Evolutionary conservation across 2,113 vertebrate species (phyloP), one percentile per base, ranked within the genome.

Genomic region (Ptychochromis oligacanthus): DNA sequence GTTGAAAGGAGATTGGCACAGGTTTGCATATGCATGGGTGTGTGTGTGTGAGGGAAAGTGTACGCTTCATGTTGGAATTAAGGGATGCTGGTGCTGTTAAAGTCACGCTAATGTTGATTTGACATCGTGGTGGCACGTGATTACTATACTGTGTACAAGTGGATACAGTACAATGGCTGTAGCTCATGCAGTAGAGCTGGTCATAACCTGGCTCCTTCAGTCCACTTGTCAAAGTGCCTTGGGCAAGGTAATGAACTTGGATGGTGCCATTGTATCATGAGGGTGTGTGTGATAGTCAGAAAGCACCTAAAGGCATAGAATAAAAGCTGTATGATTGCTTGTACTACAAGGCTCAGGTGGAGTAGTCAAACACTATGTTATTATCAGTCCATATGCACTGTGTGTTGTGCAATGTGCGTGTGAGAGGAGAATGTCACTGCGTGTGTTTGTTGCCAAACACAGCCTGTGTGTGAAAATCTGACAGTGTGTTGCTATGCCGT

Each of bases 381-480:
- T 28, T 20, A 31, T 0, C 65, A 72, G 26, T 5, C 0, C 65
- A 22, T 61, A 61, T 77, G 40, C 46, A 31, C 10, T 56, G 18
- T 77, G 58, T 86, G 59, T 31, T 26, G 36, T 52, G 22, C 28
- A 15, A 10, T 36, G 20, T 80, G 18, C 36, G 43, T 18, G 18
- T 3, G 62, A 59, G 34, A 5, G 12, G 65, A 22, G 55, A 67
- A 22, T 38, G 22, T 61, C 70, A 80, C 59, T 38, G 12, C 34
- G 54, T 56, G 31, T 83, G 75, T 93, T 86, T 93, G 91, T 92
- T 88, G 70, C 61, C 84, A 89, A 92, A 93, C 88, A 87, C 46
- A 82, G 80, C 1, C 3, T 4, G 5, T 26, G 79, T 57, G 61
- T 64, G 78, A 75, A 59, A 74, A 59, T 26, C 18, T 12, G 18